phyloP scores from a whole-genome alignment of 2,113 vertebrate genomes.

The Parus major region DNA sequence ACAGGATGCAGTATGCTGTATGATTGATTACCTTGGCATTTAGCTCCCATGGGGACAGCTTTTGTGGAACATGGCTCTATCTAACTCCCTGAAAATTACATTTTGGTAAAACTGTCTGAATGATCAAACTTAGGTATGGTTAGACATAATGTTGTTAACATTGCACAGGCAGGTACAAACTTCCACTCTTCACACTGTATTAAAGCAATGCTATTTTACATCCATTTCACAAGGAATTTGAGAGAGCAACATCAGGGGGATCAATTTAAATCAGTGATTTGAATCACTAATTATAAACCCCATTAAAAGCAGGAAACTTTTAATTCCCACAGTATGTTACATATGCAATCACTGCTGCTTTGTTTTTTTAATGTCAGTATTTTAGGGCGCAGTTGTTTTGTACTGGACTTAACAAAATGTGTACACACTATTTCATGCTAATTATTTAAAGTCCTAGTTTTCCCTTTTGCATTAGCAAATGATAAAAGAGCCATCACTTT shows the following conservation, averaged over 20 bases:
- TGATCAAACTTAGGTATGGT: background rate
- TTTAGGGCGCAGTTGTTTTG: background rate
- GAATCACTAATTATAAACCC: background rate
- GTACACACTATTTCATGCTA: background rate
- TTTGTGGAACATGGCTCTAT: conserved; percentile 39
- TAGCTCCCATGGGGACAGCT: conserved; percentile 28
- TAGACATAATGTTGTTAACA: background rate
- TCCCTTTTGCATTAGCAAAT: background rate
- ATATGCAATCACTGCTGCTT: background rate
- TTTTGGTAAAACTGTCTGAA: conserved; percentile 30
- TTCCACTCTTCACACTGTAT: background rate
- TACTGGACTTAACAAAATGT: background rate
- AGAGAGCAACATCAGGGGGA: background rate
- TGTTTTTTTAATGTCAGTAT: background rate
- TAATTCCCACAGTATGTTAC: background rate
- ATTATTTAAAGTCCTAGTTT: background rate
- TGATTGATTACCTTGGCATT: conserved; percentile 60
- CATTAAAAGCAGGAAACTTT: background rate
- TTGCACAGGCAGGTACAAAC: background rate
- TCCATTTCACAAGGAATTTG: background rate
- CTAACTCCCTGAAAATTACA: conserved; percentile 31
- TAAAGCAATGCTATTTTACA: background rate
- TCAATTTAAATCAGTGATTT: background rate
- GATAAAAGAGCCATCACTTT: background rate
- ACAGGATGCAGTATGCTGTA: background rate